Percentiles rank a stretch among this genome's conserved stretches.
phyloP scores from a whole-genome alignment of 2,113 vertebrate genomes.

The Lamprotornis superbus region DNA sequence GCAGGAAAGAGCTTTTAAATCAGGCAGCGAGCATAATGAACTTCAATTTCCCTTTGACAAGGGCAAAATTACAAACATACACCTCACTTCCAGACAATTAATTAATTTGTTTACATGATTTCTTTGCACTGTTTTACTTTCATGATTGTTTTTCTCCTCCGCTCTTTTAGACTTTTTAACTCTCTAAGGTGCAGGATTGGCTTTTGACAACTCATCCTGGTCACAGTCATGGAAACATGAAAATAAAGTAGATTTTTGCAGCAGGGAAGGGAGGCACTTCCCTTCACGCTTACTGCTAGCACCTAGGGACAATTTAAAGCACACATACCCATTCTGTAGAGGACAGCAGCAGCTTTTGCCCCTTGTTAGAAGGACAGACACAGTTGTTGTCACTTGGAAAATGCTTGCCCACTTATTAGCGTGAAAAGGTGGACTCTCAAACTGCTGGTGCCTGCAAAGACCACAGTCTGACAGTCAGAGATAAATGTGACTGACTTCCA shows the following conservation, averaged over 20 bases:
- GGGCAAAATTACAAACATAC: conserved; percentile 74
- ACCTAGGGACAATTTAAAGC: background rate
- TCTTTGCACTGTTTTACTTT: conserved; percentile 72
- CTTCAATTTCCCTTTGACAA: conserved; percentile 72
- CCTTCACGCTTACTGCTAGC: background rate
- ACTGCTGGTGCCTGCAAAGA: background rate
- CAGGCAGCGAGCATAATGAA: conserved; percentile 72
- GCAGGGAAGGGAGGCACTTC: background rate
- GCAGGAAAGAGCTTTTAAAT: conserved; percentile 70
- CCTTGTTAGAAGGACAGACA: background rate
- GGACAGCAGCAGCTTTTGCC: background rate
- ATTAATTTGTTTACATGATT: conserved; percentile 80
- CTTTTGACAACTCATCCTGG: conserved; percentile 31
- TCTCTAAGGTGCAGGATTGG: conserved; percentile 43
- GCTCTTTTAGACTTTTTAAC: conserved; percentile 46
- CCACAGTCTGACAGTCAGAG: background rate
- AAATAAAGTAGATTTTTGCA: background rate
- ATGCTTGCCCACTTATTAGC: background rate
- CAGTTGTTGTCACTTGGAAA: background rate
- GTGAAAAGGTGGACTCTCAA: background rate
- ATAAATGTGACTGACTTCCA: background rate
- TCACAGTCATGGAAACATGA: background rate
- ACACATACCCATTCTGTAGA: background rate
- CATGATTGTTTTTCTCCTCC: conserved; percentile 9
- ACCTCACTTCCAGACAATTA: conserved; percentile 79